A percentile compares a stretch with the other conserved stretches of the same genome.
Evolutionary conservation across 2,797 vertebrate genomes (phyloP).

Genomic region (Pseudochirops cupreus): DNA sequence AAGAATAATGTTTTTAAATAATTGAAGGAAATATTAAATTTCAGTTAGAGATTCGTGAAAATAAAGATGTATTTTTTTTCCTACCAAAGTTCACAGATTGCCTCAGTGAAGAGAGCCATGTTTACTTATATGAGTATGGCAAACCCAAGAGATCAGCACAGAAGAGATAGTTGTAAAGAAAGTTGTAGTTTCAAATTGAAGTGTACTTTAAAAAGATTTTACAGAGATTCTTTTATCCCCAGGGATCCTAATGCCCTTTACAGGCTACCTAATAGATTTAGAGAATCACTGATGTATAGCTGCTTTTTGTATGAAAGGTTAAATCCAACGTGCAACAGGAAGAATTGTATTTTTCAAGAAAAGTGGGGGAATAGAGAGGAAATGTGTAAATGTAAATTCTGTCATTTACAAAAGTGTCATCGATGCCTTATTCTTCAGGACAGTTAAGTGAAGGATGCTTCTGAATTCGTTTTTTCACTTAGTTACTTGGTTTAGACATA

Average conservation of each 20-base stretch:
- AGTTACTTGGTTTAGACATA: background rate
- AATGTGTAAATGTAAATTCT: background rate
- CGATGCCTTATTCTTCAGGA: constrained; percentile 15
- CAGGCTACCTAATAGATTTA: constrained; percentile 9
- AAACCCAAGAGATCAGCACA: background rate
- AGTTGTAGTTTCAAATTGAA: constrained; percentile 28
- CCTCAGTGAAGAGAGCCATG: background rate
- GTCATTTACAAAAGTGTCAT: background rate
- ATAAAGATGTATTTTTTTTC: background rate
- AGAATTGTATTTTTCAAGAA: background rate
- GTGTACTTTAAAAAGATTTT: constrained; percentile 38
- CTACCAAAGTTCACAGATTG: background rate
- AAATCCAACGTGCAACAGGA: constrained; percentile 11
- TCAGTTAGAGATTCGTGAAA: background rate
- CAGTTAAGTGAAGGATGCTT: background rate
- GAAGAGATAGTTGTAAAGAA: background rate
- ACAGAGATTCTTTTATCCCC: constrained; percentile 2
- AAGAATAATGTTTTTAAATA: background rate
- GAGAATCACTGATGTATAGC: constrained; percentile 43
- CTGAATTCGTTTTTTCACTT: background rate
- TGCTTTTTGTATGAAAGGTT: constrained; percentile 40
- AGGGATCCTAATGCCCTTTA: constrained; percentile 24
- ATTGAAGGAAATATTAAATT: background rate
- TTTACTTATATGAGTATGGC: constrained; percentile 9
- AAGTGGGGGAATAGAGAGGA: background rate